Evolutionary conservation across 2,797 vertebrate genomes (phyloP).

Genomic region (Hyperoplus immaculatus): DNA sequence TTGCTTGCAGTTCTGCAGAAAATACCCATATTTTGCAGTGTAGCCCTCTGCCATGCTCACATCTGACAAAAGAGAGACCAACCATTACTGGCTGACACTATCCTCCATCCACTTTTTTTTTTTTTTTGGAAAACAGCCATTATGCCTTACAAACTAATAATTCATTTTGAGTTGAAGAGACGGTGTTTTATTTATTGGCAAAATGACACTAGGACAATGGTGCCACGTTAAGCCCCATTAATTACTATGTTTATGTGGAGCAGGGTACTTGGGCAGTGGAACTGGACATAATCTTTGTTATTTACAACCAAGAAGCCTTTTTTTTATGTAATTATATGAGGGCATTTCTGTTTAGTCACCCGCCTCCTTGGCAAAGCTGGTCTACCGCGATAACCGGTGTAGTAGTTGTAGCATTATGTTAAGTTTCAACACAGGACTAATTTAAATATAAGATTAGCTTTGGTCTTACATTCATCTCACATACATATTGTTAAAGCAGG

Average conservation of each 20-base stretch:
- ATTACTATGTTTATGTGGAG: slow-evolving; percentile 63
- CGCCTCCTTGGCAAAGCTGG: slow-evolving; percentile 47
- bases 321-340: slow-evolving; percentile 44
- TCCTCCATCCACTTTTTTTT: neutral
- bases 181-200: slow-evolving; percentile 22
- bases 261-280: slow-evolving; percentile 29
- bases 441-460: slow-evolving; percentile 25
- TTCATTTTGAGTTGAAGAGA: slow-evolving; percentile 29
- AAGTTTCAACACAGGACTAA: neutral
- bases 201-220: slow-evolving; percentile 47
- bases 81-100: neutral
- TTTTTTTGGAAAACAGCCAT: slow-evolving; percentile 20
- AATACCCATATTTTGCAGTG: slow-evolving; percentile 17
- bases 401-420: slow-evolving; percentile 12
- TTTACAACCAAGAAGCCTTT: slow-evolving; percentile 45
- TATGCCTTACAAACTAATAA: slow-evolving; percentile 20
- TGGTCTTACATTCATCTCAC: neutral
- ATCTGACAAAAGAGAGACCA: slow-evolving; percentile 22
- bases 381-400: slow-evolving; percentile 30
- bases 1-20: slow-evolving; percentile 28
- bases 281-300: slow-evolving; percentile 49
- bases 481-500: slow-evolving; percentile 11
- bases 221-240: slow-evolving; percentile 48
- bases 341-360: slow-evolving; percentile 54
- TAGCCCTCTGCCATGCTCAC: slow-evolving; percentile 15